These are phyloP conservation scores for Labeo calbasu DNA, from an alignment of 2,797 vertebrate species.

Conservation along the genomic window DNA sequence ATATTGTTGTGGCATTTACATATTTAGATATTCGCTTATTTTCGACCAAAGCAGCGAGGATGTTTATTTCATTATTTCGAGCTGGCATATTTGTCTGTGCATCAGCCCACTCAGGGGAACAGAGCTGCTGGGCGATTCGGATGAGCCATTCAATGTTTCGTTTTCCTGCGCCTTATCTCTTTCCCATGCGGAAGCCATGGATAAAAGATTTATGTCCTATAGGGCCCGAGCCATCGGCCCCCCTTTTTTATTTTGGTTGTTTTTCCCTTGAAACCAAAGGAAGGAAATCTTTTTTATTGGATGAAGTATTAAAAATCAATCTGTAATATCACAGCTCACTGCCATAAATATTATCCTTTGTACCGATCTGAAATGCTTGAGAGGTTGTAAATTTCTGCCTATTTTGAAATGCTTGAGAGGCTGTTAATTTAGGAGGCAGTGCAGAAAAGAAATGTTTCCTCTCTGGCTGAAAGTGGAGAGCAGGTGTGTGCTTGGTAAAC, in stretches of 20 bases:
- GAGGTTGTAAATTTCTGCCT: constrained; percentile 31
- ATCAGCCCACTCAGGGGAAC: constrained; percentile 36
- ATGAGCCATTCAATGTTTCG: constrained; percentile 39
- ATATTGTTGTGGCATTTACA: constrained; percentile 35
- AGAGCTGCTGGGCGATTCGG: constrained; percentile 16
- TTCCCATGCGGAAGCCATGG: background rate
- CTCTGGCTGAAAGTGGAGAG: background rate
- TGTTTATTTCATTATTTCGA: constrained; percentile 35
- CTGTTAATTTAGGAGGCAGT: constrained; percentile 8
- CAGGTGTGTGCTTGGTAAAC: constrained; percentile 39
- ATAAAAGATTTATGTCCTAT: constrained; percentile 48
- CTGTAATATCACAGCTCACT: constrained; percentile 54
- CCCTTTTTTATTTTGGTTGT: constrained; percentile 7
- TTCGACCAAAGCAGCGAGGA: background rate
- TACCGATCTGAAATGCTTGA: constrained; percentile 37
- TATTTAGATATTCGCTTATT: constrained; percentile 10
- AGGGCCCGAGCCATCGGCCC: constrained; percentile 1
- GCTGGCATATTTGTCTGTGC: constrained; percentile 35
- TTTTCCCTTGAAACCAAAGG: constrained; percentile 37
- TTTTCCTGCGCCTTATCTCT: constrained; percentile 21
- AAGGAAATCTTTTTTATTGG: constrained; percentile 40
- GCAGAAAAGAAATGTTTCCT: constrained; percentile 33
- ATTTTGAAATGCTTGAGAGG: constrained; percentile 39
- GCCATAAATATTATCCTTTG: constrained; percentile 30
- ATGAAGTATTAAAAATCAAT: constrained; percentile 54